Base-by-base conservation (phyloP, 2,888 invertebrate genomes). In the Drosophila flavopinicola region DNA sequence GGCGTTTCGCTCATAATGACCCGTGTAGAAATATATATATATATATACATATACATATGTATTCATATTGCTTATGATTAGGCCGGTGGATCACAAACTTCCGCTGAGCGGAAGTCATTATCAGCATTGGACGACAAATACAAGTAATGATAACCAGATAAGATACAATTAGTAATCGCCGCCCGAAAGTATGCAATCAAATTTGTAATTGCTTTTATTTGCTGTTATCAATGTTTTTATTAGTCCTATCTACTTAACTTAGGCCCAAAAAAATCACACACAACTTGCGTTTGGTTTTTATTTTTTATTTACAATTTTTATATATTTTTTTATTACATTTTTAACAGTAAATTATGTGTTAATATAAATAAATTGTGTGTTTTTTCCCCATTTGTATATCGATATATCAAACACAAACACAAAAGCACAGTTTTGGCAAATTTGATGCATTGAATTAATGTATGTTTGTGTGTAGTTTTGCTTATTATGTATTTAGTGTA, bases 101-200 rank as follows among this genome's bases (percentile, higher is more conserved):
- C 84, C 86, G 80, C 35, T 54, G 9, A 72, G 32, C 77, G 86
- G 80, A 82, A 83, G 71, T 74, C 64, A 64, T 83, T 80, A 83
- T 71, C 65, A 66, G 35, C 30, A 68, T 59, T 57, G 57, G 44
- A 37, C 59, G 77, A 66, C 78, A 59, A 65, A 79, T 66, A 42
- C 23, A 29, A 32, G 13, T 45, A 58, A 51, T 44, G 52, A 42
- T 48, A 52, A 38, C 30, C 32, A 49, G 77, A 63, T 78, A 75
- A 83, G 85, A 75, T 11, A 6, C 23, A 38, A 23, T 48, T 63
- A 39, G 6, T 3, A 11, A 2, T 4, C 10, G n/a, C 52, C 39
- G 78, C 86, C 86, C 2, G 23, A 79, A 80, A 84, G 75, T 80
- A 79, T 77, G 85, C 79, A 41, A 57, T 24, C 2, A 6, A 10